Base-by-base conservation (phyloP, 30 jellyfish, hydroid and myxozoan species). In the Clytia hemisphaerica region DNA sequence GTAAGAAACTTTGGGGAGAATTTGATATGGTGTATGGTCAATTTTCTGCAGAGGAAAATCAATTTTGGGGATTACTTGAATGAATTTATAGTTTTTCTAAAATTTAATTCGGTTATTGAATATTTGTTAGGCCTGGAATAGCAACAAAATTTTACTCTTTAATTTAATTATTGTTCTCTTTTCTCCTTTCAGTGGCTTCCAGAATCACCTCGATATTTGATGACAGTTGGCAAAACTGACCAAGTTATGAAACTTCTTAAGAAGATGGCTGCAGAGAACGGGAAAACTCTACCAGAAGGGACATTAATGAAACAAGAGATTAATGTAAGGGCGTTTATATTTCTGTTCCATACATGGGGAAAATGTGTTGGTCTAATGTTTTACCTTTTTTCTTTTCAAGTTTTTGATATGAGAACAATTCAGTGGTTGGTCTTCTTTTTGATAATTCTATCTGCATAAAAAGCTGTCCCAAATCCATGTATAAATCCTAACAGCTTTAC, bases 121-220 rank as follows among this genome's bases (percentile, higher is more conserved):
- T 12, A 42, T 21, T 42, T 42, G 19, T 16, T 12, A 0, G 54
- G 18, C 19, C 19, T 0, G 18, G 18, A 12, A 12, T 42, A 16
- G 0, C 54, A 42, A 12, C 54, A 42, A 42, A 42, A 42, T 21
- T 12, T 12, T 16, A 21, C 54, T 21, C 19, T 21, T 42, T 42
- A 12, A 42, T 42, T 16, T 21, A 42, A 12, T 42, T 42, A 16
- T 0, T 12, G 19, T 12, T 12, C 48, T 40, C 36, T 34, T 18
- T 45, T 67, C 38, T 16, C 32, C n/a, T 88, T 66, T 1, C 26
- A 88, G 97, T 88, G 93, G 94, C 26, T 88, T 38, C 97, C 97
- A 6, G 97, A 88, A 67, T 88, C 97, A 0, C 97, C 97, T 25
- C 67, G 97, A 30, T 88, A 80, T 60, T 64, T 88, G 14, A 32